Percentiles rank a stretch among this genome's conserved stretches.
Conservation (phyloP, 1,140 invertebrate genomes). For the Papilio helenus region DNA sequence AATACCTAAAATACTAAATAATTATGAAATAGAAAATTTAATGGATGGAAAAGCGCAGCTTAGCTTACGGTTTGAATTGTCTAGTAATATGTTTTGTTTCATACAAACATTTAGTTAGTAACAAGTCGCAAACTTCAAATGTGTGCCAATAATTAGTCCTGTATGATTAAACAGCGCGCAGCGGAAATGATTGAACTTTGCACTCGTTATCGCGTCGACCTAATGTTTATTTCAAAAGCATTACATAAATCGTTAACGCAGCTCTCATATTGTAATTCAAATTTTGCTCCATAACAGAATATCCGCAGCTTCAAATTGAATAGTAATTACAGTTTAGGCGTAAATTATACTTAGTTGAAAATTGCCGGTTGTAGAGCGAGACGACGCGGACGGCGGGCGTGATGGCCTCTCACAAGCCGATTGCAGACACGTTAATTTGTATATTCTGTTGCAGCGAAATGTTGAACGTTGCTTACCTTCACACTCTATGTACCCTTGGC, state of each 20-base stretch:
- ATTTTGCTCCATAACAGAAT: conserved; percentile 33
- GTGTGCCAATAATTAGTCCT: conserved; percentile 11
- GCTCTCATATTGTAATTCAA: conserved; percentile 30
- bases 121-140: not conserved
- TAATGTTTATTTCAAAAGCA: conserved; percentile 19
- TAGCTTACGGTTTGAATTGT: not conserved
- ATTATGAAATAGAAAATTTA: not conserved
- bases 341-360: conserved; percentile 51
- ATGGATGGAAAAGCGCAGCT: not conserved
- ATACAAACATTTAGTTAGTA: not conserved
- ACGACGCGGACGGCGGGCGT: conserved; percentile 47
- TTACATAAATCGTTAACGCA: conserved; percentile 31
- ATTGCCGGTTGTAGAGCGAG: conserved; percentile 55
- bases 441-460: conserved; percentile 53
- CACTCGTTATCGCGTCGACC: conserved; percentile 21
- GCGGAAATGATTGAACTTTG: conserved; percentile 35
- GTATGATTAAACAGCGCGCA: conserved; percentile 3
- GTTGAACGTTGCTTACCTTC: conserved; percentile 49
- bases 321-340: conserved; percentile 50
- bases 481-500: conserved; percentile 37
- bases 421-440: conserved; percentile 59
- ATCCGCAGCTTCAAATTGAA: conserved; percentile 48
- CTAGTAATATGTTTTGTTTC: not conserved
- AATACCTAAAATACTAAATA: not conserved
- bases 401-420: conserved; percentile 57